Percentiles rank a stretch among this genome's conserved stretches.
Conservation (phyloP, 2,888 invertebrate species). For the Ichneumoninae sp. region DNA sequence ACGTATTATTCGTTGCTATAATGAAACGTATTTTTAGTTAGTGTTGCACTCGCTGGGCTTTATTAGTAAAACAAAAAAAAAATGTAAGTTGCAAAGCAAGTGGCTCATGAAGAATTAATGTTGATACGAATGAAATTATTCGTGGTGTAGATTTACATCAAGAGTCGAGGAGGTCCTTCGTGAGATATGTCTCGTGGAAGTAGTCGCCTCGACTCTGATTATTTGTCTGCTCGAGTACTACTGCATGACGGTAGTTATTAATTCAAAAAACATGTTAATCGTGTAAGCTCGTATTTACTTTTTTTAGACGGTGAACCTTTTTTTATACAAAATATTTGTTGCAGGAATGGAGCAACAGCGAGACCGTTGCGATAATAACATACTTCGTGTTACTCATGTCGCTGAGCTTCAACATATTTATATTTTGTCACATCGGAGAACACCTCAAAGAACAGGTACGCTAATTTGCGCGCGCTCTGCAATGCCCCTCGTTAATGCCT, state of each 20-base stretch:
- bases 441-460: slow-evolving; percentile 76
- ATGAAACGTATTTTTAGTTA: neutral
- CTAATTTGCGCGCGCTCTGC: neutral
- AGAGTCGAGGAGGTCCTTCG: slow-evolving; percentile 75
- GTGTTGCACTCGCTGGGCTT: neutral
- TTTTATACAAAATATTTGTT: slow-evolving; percentile 9
- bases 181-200: slow-evolving; percentile 78
- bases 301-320: slow-evolving; percentile 1
- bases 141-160: slow-evolving; percentile 72
- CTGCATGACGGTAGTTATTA: slow-evolving; percentile 74
- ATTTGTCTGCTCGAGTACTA: slow-evolving; percentile 80
- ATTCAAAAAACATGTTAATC: neutral
- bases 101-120: neutral
- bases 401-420: slow-evolving; percentile 78
- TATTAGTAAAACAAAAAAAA: neutral
- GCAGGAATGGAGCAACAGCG: slow-evolving; percentile 59
- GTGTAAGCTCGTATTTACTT: no score
- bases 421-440: slow-evolving; percentile 79
- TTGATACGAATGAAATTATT: neutral
- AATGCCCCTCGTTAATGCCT: neutral
- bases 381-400: slow-evolving; percentile 74
- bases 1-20: no score
- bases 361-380: slow-evolving; percentile 54
- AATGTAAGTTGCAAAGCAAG: neutral
- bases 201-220: slow-evolving; percentile 77